Percentiles rank a stretch among this genome's conserved stretches.
Evolutionary conservation across 2,888 invertebrate species (phyloP).

Genomic region (Nomada fabriciana): DNA sequence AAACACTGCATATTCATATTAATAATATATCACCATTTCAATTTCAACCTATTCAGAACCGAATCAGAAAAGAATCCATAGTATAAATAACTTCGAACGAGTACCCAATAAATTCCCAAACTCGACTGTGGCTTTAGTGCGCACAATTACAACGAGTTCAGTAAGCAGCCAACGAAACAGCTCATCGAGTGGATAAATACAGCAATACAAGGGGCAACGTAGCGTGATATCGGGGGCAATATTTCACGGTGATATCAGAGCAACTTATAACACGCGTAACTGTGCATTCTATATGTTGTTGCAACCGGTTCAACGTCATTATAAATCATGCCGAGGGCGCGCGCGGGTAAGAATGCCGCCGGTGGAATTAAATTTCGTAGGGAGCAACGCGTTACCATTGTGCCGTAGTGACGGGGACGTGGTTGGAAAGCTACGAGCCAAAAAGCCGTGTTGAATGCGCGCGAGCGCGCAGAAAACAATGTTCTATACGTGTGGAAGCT

Average conservation of each 20-base stretch:
- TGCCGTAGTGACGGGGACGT: slow-evolving; percentile 21
- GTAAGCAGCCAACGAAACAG: slow-evolving; percentile 3
- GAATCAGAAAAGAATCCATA: no score
- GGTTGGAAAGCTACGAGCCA: slow-evolving; percentile 22
- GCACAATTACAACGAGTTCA: slow-evolving; percentile 1
- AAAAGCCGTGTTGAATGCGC: neutral
- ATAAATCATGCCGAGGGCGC: slow-evolving; percentile 64
- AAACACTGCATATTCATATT: no score
- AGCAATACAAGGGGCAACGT: neutral
- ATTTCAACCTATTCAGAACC: neutral
- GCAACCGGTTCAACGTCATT: slow-evolving; percentile 67
- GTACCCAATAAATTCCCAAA: neutral
- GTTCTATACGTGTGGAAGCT: slow-evolving; percentile 33
- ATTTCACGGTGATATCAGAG: slow-evolving; percentile 37
- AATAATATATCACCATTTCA: neutral
- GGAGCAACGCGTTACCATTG: slow-evolving; percentile 47
- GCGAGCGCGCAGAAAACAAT: slow-evolving; percentile 52
- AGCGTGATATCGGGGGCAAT: slow-evolving; percentile 24
- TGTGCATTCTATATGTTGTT: slow-evolving; percentile 38
- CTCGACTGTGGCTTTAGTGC: neutral
- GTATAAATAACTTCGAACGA: neutral
- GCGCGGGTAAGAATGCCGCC: slow-evolving; percentile 53
- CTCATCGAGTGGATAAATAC: slow-evolving; percentile 24
- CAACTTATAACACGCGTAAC: slow-evolving; percentile 57
- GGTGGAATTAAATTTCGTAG: slow-evolving; percentile 68